A percentile compares a stretch with the other conserved stretches of the same genome.
Evolutionary conservation across 2,113 vertebrate species (phyloP).

Genomic region (Setophaga coronata): DNA sequence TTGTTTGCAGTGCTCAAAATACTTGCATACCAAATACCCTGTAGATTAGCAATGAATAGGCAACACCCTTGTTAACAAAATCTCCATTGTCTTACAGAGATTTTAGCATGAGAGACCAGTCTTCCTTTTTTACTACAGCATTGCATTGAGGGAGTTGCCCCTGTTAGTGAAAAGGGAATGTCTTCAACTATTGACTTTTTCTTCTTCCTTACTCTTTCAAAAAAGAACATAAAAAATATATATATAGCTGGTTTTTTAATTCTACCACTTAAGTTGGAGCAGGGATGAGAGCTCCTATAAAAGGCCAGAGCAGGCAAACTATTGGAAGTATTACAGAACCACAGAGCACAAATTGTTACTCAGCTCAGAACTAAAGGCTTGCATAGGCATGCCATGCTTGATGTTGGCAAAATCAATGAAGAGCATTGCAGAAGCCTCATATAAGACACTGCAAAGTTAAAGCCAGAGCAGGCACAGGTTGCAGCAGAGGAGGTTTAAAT

Average conservation of each 20-base stretch:
- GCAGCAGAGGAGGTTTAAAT: not conserved
- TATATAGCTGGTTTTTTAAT: rapidly evolving
- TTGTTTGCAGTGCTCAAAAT: not conserved
- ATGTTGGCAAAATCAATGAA: not conserved
- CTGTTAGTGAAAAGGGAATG: not conserved
- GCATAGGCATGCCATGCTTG: not conserved
- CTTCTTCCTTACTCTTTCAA: not conserved
- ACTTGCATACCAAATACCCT: not conserved
- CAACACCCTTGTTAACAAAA: not conserved
- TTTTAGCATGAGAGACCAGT: not conserved
- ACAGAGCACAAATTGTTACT: not conserved
- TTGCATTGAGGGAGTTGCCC: not conserved
- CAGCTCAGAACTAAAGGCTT: not conserved
- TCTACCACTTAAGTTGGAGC: not conserved
- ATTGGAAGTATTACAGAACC: not conserved
- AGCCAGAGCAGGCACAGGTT: not conserved
- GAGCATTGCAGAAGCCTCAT: not conserved
- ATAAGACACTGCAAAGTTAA: not conserved
- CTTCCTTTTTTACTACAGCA: not conserved
- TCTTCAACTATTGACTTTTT: not conserved
- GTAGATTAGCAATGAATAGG: not conserved
- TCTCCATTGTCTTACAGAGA: not conserved
- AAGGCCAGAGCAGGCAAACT: not conserved
- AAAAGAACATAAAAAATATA: not conserved
- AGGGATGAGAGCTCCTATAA: not conserved